Percentiles rank a stretch among this genome's conserved stretches.
These are phyloP conservation scores for Formica aserva DNA, from an alignment of 2,888 invertebrate species.

Conservation along the genomic window DNA sequence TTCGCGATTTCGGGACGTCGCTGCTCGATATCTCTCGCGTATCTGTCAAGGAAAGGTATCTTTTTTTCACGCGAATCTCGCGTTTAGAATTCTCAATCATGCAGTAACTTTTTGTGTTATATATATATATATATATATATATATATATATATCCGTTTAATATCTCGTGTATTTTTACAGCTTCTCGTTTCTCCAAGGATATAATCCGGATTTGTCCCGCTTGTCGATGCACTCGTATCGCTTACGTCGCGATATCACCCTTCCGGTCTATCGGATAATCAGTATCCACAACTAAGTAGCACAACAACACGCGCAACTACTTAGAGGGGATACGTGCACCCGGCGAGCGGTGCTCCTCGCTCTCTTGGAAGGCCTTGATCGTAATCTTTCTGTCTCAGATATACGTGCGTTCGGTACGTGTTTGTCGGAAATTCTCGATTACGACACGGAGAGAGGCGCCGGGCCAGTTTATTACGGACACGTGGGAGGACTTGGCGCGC, in stretches of 20 bases:
- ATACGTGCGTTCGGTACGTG: conserved; percentile 64
- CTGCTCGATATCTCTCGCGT: neutral
- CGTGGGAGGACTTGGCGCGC: conserved; percentile 78
- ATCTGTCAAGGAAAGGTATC: neutral
- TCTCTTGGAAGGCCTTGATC: conserved; percentile 58
- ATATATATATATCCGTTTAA: neutral
- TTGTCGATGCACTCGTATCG: neutral
- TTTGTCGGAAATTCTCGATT: conserved; percentile 76
- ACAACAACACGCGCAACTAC: conserved; percentile 48
- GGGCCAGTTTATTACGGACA: conserved; percentile 83
- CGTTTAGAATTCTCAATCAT: neutral
- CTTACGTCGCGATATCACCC: conserved; percentile 22
- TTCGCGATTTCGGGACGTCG: conserved; percentile 1
- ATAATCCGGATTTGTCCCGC: neutral
- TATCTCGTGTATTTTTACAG: neutral
- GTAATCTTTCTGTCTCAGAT: conserved; percentile 67
- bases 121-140: neutral
- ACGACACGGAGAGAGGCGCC: conserved; percentile 65
- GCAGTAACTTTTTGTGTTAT: neutral
- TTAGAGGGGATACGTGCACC: conserved; percentile 63
- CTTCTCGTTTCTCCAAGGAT: neutral
- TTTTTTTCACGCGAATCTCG: neutral
- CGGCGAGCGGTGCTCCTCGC: conserved; percentile 58
- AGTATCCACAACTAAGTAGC: conserved; percentile 23
- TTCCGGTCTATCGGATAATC: conserved; percentile 24